These are phyloP conservation scores for Nephrotoma flavescens DNA, from an alignment of 2,888 invertebrate genomes.

Conservation along the genomic window DNA sequence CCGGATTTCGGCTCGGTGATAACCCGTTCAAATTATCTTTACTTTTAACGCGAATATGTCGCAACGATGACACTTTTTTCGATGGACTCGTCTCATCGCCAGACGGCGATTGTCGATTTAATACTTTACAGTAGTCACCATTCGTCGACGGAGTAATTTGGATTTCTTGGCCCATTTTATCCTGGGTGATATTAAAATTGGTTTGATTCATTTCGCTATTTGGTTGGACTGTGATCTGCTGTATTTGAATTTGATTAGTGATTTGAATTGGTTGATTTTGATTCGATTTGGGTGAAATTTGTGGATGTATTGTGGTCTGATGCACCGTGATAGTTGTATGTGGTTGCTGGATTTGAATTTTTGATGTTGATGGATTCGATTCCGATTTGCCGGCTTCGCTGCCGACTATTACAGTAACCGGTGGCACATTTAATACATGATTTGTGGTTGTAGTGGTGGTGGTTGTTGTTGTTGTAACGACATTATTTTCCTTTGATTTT, in stretches of 20 bases:
- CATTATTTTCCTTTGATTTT: constrained; percentile 9
- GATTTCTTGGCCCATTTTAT: constrained; percentile 12
- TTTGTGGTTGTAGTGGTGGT: constrained; percentile 1
- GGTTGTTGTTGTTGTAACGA: background rate
- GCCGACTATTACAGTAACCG: constrained; percentile 15
- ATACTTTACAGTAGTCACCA: background rate
- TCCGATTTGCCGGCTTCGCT: background rate
- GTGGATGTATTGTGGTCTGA: constrained; percentile 15
- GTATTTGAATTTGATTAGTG: constrained; percentile 16
- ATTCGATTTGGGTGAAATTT: constrained; percentile 8
- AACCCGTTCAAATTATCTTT: background rate
- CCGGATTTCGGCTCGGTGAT: background rate
- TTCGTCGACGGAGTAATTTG: constrained; percentile 9
- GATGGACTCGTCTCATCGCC: constrained; percentile 2
- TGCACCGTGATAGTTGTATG: constrained; percentile 16
- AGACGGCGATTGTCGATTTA: constrained; percentile 4
- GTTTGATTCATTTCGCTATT: constrained; percentile 3
- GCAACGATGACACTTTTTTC: constrained; percentile 6
- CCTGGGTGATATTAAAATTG: constrained; percentile 13
- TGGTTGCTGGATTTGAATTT: constrained; percentile 15
- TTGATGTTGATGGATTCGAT: constrained; percentile 6
- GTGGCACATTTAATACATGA: constrained; percentile 4
- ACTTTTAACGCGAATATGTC: constrained; percentile 12
- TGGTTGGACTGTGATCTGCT: constrained; percentile 14
- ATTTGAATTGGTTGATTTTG: constrained; percentile 14